Evolutionary conservation across 2,113 vertebrate species (phyloP), one percentile per base, ranked within the genome.

Genomic region (Diadophis punctatus): DNA sequence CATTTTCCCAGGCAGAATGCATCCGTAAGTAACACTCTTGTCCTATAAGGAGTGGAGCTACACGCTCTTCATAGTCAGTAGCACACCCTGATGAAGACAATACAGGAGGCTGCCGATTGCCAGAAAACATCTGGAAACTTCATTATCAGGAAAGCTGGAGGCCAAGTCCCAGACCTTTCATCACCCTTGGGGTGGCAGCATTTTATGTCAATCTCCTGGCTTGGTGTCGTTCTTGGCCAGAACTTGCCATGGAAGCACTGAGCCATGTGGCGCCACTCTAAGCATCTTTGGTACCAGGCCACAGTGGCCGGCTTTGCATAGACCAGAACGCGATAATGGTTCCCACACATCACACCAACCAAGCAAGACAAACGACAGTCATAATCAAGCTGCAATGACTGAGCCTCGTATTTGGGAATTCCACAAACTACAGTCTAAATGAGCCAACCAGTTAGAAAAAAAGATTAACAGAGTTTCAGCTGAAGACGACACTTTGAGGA

Each of bases 1-100:
- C 60, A 4, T 30, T 52, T 22, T 20, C 4, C 0, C 0, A 0
- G 48, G 9, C 0, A 8, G 60, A 3, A 56, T 63, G 9, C 27
- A 39, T 43, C 39, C 68, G 85, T 23, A 90, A 48, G 60, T n/a
- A 74, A 63, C 58, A 27, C 60, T 58, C 58, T 60, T 3, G 25
- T 60, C 18, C 22, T 48, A 8, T 1, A 14, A 80, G 30, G 63
- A 53, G n/a, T 11, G 80, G 9, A 39, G 34, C 18, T 34, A 20
- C 23, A 88, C 60, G 6, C 16, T 68, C 30, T 58, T 90, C 20
- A 52, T 6, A 34, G 12, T 20, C 60, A 23, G 4, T 93, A 58
- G 89, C 0, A 0, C 84, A 0, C 84, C 14, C 93, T 58, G 0
- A 4, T 8, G 95, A 93, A 92, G 93, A 0, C 1, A 1, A 7